Evolutionary conservation across 2,113 vertebrate genomes (phyloP), one percentile per base, ranked within the genome.

Genomic region (Seriola aureovittata): DNA sequence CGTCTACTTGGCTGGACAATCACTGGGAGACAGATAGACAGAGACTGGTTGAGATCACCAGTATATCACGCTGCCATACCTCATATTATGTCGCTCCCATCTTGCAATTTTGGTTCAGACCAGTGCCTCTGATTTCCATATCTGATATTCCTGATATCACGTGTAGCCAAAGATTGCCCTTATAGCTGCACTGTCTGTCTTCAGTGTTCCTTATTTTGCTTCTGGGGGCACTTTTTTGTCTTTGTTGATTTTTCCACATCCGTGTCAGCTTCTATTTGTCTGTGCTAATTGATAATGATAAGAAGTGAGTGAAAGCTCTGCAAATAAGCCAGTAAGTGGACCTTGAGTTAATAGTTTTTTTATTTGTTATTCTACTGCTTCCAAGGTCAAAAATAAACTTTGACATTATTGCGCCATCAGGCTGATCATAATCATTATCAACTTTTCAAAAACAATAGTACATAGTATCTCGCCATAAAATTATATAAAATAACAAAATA

Each of bases 1-100:
- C 71, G 82, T 82, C 84, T 67, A 71, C 84, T 81, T 84, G 84
- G 60, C 55, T 75, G 74, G 71, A 87, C 71, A 81, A 64, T 55
- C n/a, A 68, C 70, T 12, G 34, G 58, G 55, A 73, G 80, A 80
- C 55, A 67, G 65, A 72, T 50, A 57, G 65, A 75, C 65, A 66
- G 64, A 68, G 42, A 48, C 57, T 40, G 46, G 21, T 62, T 64
- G n/a, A 54, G 6, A 54, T 50, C 46, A 36, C 21, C 42, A 40
- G 34, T n/a, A 57, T 8, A 13, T 62, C 23, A 48, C 21, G n/a
- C 76, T 66, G 42, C 46, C 57, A 23, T 1, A 54, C 9, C 8
- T 54, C 54, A 55, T 4, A n/a, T n/a, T 54, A n/a, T 54, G 52
- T n/a, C 10, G 21, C 57, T 55, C 58, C 76, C 2, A 16, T 78